phyloP scores from a whole-genome alignment of 2,113 vertebrate species.

The Burhinus oedicnemus region DNA sequence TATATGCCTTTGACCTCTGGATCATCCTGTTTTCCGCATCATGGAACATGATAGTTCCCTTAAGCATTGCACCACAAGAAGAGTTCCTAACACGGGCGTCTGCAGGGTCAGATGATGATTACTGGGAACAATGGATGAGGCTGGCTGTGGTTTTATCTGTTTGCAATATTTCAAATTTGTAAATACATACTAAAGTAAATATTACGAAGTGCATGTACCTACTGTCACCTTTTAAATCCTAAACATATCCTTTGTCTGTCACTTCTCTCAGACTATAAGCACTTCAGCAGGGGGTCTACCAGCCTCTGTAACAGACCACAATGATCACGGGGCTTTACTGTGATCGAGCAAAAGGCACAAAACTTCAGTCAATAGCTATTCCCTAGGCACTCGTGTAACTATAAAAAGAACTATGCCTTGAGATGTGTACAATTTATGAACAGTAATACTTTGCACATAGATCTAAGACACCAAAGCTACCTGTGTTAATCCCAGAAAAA shows the following conservation, averaged over 20 bases:
- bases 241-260: not conserved
- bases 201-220: not conserved
- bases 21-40: not conserved
- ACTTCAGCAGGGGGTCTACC: not conserved
- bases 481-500: not conserved
- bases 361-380: not conserved
- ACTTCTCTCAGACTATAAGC: not conserved
- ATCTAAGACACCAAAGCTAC: not conserved
- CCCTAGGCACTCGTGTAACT: not conserved
- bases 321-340: accelerated
- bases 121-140: not conserved
- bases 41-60: not conserved
- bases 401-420: not conserved
- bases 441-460: not conserved
- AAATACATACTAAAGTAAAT: not conserved
- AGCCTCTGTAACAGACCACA: not conserved
- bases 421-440: not conserved
- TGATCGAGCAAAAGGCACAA: not conserved
- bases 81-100: not conserved
- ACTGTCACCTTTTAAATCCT: not conserved
- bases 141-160: not conserved
- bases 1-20: not conserved
- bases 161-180: not conserved
- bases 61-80: not conserved
- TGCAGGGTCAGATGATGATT: not conserved